Conservation (phyloP, 1,140 invertebrate species). For the Aricia agestis region DNA sequence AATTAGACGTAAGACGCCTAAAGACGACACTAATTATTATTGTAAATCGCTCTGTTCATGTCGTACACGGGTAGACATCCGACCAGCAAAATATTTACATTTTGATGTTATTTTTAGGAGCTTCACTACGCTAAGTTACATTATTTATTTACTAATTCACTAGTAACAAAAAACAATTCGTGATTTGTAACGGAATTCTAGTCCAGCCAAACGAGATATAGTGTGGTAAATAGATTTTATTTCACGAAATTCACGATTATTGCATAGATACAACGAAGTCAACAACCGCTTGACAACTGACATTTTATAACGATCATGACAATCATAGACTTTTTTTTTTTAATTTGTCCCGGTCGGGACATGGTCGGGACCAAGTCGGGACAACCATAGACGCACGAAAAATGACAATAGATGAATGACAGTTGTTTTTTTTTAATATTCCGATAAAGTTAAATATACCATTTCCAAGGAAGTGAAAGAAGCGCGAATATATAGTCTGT, state of each 20-base stretch:
- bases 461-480: no score
- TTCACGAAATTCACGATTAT: not conserved
- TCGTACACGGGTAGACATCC: not conserved
- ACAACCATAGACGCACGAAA: no score
- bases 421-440: no score
- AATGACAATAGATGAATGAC: no score
- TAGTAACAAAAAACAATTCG: not conserved
- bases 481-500: no score
- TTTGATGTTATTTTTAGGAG: not conserved
- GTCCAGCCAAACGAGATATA: not conserved
- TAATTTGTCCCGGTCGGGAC: no score
- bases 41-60: not conserved
- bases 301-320: constrained; percentile 1
- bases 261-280: constrained; percentile 40
- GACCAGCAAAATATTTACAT: not conserved
- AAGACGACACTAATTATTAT: not conserved
- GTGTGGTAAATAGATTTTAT: not conserved
- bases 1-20: not conserved
- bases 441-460: no score
- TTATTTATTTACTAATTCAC: not conserved
- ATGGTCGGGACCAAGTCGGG: no score
- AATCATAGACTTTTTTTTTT: no score
- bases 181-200: not conserved
- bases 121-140: not conserved
- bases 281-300: constrained; percentile 65